phyloP scores from a whole-genome alignment of 2,888 invertebrate species.

The Tolmerus cingulatus region DNA sequence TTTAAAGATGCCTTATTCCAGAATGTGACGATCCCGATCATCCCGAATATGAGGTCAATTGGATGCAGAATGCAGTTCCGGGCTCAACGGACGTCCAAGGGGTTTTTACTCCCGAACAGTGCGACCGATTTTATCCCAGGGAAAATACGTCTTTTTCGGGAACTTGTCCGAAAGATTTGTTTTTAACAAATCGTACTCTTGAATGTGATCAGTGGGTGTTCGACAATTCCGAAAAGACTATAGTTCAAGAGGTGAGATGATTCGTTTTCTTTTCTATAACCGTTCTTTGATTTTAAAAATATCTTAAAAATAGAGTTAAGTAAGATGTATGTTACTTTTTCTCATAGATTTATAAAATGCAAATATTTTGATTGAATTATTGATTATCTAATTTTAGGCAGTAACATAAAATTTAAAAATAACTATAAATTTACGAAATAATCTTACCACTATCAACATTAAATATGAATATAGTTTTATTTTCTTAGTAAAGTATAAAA shows the following conservation, averaged over 20 bases:
- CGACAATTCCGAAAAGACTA: constrained; percentile 65
- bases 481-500: no score
- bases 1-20: constrained; percentile 66
- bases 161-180: constrained; percentile 60
- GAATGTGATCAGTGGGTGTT: constrained; percentile 67
- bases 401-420: not conserved
- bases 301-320: no score
- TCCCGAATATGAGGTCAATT: constrained; percentile 60
- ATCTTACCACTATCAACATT: no score
- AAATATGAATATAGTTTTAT: no score
- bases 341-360: not conserved
- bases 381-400: not conserved
- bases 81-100: constrained; percentile 55
- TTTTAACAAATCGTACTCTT: constrained; percentile 57
- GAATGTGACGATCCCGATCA: constrained; percentile 65
- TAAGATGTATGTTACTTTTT: not conserved
- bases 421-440: not conserved
- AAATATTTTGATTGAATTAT: not conserved
- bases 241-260: constrained; percentile 67
- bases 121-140: constrained; percentile 51
- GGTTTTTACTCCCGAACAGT: constrained; percentile 57
- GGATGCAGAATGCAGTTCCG: constrained; percentile 66
- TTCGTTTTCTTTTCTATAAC: not conserved
- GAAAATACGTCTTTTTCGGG: not conserved
- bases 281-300: not conserved